Base-by-base conservation (phyloP, 2,113 vertebrate genomes). In the Hystrix cristata region DNA sequence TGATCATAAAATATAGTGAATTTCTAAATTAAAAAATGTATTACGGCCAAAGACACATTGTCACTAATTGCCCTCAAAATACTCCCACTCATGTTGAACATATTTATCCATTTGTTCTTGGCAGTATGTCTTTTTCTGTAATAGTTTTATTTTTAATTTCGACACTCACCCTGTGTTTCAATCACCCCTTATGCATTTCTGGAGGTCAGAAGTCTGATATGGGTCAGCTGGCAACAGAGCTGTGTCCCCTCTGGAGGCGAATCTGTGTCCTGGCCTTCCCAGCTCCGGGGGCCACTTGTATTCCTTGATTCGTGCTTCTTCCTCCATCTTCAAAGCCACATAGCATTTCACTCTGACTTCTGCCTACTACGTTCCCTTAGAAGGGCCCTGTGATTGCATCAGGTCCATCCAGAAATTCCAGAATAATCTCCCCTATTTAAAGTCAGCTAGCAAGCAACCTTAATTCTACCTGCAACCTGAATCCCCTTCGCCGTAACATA, bases 271-370 rank as follows among this genome's bases (percentile, higher is more conserved):
- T 59, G 57, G 43, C 3, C 43, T 38, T 60, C n/a, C 43, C 34
- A 38, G 69, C 71, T 23, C 51, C 34, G 4, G 25, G 69, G 4
- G 12, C 12, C 38, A 8, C 31, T 31, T 16, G 4, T 9, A 0
- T 53, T 51, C 87, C 23, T 27, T 23, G 3, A 0, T 43, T 51
- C 8, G 0, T 5, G 34, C 2, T 5, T 7, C 78, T 59, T 57
- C 38, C 34, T 51, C 48, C 13, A 1, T 19, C 51, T 11, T 18
- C 72, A 43, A 43, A 67, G 87, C 55, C 91, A 14, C 6, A 19
- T 1, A 3, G 0, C 0, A 1, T 1, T 0, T 23, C 71, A 31
- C 13, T 38, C 64, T 55, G 71, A 67, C 25, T 48, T n/a, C 60
- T 16, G 3, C 51, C 34, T 15, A 29, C 19, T 60, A 10, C 15